These are phyloP conservation scores for Drosophila cognata DNA, from an alignment of 2,888 invertebrate genomes.

Conservation along the genomic window DNA sequence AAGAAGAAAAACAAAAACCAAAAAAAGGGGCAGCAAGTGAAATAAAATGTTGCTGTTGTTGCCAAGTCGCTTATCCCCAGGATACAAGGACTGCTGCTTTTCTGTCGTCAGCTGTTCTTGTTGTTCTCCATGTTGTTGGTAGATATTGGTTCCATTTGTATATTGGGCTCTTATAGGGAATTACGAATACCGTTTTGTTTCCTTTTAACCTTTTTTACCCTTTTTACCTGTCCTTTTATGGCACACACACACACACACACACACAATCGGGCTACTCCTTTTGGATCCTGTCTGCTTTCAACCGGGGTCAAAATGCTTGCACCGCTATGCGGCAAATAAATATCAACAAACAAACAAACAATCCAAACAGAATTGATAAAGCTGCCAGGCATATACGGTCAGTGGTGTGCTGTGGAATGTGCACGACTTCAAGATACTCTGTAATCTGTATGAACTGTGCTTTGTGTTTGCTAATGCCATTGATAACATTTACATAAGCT, in stretches of 20 bases:
- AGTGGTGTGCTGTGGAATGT: background rate
- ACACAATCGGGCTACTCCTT: conserved; percentile 10
- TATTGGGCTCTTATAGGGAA: conserved; percentile 53
- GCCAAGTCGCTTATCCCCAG: conserved; percentile 45
- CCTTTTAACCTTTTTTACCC: conserved; percentile 42
- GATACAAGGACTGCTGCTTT: conserved; percentile 29
- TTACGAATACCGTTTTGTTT: conserved; percentile 47
- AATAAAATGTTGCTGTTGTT: conserved; percentile 48
- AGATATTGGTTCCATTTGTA: conserved; percentile 43
- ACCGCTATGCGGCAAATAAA: conserved; percentile 67
- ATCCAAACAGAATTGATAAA: conserved; percentile 25
- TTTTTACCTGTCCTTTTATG: conserved; percentile 21
- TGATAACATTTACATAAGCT: background rate
- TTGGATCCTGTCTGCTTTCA: conserved; percentile 13
- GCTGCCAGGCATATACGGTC: conserved; percentile 3
- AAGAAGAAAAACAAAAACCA: background rate
- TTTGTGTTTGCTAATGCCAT: background rate
- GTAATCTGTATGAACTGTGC: background rate
- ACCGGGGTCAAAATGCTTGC: conserved; percentile 57
- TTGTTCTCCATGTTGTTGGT: conserved; percentile 42
- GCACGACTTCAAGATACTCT: conserved; percentile 6
- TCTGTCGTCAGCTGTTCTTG: conserved; percentile 57
- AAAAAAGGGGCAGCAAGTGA: conserved; percentile 18
- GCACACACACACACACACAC: background rate
- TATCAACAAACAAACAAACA: conserved; percentile 43